Base-by-base conservation (phyloP, 2,113 vertebrate species). In the Marmota flaviventris region DNA sequence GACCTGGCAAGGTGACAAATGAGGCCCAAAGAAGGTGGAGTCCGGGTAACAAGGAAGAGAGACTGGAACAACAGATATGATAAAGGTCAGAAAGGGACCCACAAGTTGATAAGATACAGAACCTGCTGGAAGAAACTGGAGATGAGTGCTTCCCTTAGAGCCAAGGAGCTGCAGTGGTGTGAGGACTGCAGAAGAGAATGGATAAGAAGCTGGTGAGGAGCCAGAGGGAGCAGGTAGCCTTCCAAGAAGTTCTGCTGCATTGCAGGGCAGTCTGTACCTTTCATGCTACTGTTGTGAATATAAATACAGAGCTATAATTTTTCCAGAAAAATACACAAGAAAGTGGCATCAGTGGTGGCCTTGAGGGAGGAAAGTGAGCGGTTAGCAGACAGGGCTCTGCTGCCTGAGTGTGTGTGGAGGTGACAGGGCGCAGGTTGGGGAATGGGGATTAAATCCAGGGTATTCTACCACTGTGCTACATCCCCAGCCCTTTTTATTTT, bases 1-100 rank as follows among this genome's bases (percentile, higher is more conserved):
- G 92, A 39, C 89, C 69, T 94, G 89, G 85, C 73, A 86, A 56
- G 53, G 78, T 91, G 77, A 89, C 91, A 87, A 77, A 81, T 22
- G 51, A 81, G 42, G 39, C 61, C 69, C 4, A 4, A 58, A 89
- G 76, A 69, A 95, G 82, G 86, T 65, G 61, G 67, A 88, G 51
- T 51, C 39, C 56, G 42, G 70, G 56, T 42, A 95, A 67, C 73
- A 72, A 72, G 94, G 81, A 79, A 56, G 69, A 91, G 87, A 53
- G 39, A 69, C 0, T 42, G 39, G n/a, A 93, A 89, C 53, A 73
- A 73, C 24, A 82, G 95, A 73, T 82, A 70, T 6, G n/a, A 67
- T 73, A 77, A 51, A 93, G 75, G 73, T 69, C 56, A 42, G 39
- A 39, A 39, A 39, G 8, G 75, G 24, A 24, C 24, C 18, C 7